phyloP scores from a whole-genome alignment of 2,888 invertebrate species.

The Chalcis sispes region DNA sequence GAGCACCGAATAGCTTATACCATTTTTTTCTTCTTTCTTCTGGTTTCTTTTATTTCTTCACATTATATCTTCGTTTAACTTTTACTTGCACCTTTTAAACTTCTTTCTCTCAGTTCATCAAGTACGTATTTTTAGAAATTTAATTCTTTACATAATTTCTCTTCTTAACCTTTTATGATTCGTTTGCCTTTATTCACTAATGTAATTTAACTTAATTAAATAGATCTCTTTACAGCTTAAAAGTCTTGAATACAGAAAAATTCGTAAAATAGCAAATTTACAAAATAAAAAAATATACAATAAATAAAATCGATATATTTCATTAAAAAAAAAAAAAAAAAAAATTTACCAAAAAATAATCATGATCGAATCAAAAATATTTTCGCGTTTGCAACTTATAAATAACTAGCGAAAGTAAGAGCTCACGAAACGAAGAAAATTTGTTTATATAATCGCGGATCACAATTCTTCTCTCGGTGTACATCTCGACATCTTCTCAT shows the following conservation, averaged over 20 bases:
- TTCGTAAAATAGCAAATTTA: too few relatives aligned
- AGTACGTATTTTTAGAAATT: not conserved
- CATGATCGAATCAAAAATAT: not conserved
- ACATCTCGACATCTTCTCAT: too few relatives aligned
- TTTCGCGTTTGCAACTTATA: too few relatives aligned
- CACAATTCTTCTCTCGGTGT: too few relatives aligned
- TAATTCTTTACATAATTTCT: not conserved
- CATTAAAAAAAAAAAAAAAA: not conserved
- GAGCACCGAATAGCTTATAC: not conserved
- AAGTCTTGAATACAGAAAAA: too few relatives aligned
- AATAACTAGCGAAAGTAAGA: too few relatives aligned
- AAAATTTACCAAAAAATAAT: not conserved
- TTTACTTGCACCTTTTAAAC: not conserved
- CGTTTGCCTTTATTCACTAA: not conserved
- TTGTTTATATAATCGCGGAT: too few relatives aligned
- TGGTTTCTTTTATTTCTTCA: too few relatives aligned
- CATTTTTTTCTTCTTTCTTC: not conserved
- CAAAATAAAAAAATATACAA: too few relatives aligned
- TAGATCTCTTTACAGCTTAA: not conserved
- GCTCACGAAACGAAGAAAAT: too few relatives aligned
- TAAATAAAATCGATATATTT: too few relatives aligned
- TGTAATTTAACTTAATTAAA: not conserved
- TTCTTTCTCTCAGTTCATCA: not conserved
- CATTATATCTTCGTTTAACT: not conserved
- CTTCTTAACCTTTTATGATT: not conserved